Evolutionary conservation across 2,888 invertebrate genomes (phyloP).

Genomic region (Nasonovia ribisnigri): DNA sequence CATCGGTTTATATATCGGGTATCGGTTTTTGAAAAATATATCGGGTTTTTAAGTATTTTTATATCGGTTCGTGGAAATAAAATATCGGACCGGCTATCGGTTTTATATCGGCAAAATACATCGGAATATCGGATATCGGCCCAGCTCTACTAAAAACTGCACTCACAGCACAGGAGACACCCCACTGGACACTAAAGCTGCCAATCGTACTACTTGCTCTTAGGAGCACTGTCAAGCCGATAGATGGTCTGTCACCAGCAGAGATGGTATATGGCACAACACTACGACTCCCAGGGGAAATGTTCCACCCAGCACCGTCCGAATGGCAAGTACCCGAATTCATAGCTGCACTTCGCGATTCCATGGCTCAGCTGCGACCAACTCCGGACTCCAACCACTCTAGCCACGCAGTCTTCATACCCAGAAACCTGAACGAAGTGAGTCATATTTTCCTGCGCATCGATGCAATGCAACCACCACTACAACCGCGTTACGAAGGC

Average conservation of each 20-base stretch:
- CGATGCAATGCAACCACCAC: background rate
- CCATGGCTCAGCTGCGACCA: background rate
- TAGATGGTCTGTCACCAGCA: background rate
- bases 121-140: no score
- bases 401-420: background rate
- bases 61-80: no score
- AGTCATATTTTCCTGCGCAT: background rate
- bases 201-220: background rate
- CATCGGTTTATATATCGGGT: no score
- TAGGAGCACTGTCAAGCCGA: background rate
- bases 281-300: background rate
- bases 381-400: background rate
- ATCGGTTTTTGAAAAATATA: no score
- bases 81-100: no score
- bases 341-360: background rate
- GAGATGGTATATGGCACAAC: background rate
- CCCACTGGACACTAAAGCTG: background rate
- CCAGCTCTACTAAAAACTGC: background rate
- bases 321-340: background rate
- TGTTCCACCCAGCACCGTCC: background rate
- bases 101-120: no score
- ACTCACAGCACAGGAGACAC: background rate
- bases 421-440: background rate
- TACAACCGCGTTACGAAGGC: background rate
- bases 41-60: no score